Conservation (phyloP, 2,797 vertebrate genomes). For the Sebastes iracundus region DNA sequence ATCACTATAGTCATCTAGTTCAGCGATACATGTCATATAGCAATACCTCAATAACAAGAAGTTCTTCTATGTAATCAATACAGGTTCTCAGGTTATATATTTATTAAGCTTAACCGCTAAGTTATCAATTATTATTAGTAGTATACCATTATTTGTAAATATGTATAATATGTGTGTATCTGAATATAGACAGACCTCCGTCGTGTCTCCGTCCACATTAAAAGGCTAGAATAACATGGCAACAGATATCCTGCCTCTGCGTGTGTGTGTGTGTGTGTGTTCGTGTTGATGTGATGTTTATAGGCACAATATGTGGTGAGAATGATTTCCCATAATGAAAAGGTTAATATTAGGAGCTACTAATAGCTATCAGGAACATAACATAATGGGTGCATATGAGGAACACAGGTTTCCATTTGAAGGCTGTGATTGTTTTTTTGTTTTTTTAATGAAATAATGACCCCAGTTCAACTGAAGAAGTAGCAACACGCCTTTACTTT, state of each 20-base stretch:
- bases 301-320: slow-evolving; percentile 73
- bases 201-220: slow-evolving; percentile 66
- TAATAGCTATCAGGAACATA: slow-evolving; percentile 25
- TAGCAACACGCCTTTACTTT: slow-evolving; percentile 16
- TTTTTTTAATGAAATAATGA: slow-evolving; percentile 19
- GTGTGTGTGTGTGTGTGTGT: slow-evolving; percentile 10
- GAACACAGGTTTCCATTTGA: slow-evolving; percentile 31
- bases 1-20: slow-evolving; percentile 84
- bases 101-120: slow-evolving; percentile 89
- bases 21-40: slow-evolving; percentile 87
- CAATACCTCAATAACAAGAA: slow-evolving; percentile 86
- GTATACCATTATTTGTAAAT: slow-evolving; percentile 83
- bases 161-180: slow-evolving; percentile 80
- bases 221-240: slow-evolving; percentile 74
- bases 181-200: slow-evolving; percentile 76
- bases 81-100: slow-evolving; percentile 85
- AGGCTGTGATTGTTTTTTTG: slow-evolving; percentile 11
- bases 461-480: slow-evolving; percentile 46
- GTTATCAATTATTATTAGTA: slow-evolving; percentile 88
- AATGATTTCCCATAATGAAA: slow-evolving; percentile 35
- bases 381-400: slow-evolving; percentile 18
- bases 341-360: slow-evolving; percentile 1
- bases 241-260: slow-evolving; percentile 59
- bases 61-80: slow-evolving; percentile 87
- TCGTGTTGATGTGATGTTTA: slow-evolving; percentile 51